These are phyloP conservation scores for Myotis planiceps DNA, from an alignment of 2,797 vertebrate species.

Conservation along the genomic window DNA sequence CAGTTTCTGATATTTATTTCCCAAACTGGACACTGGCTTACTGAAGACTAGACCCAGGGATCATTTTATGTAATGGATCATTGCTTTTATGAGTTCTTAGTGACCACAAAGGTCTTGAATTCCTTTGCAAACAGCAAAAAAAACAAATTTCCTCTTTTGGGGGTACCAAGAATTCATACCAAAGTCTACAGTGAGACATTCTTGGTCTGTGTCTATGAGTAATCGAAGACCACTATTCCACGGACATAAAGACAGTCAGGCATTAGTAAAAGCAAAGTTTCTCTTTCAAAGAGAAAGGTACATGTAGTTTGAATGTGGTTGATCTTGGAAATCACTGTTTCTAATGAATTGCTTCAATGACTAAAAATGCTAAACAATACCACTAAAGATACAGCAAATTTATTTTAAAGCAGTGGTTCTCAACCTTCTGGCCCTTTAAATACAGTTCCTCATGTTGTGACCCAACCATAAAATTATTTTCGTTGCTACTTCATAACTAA, in stretches of 20 bases:
- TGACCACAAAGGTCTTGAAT: conserved; percentile 25
- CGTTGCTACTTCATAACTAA: too few relatives aligned
- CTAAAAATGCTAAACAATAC: neutral
- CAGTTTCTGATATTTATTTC: neutral
- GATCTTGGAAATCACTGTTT: neutral
- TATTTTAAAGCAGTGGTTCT: neutral
- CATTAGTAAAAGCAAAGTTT: neutral
- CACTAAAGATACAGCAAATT: neutral
- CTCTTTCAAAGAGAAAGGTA: neutral
- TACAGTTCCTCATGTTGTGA: too few relatives aligned
- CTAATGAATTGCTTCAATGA: neutral
- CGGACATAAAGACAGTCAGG: neutral
- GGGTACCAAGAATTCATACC: neutral
- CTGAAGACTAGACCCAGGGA: neutral
- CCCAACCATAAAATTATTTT: too few relatives aligned
- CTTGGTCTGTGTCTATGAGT: neutral
- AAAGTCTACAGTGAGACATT: neutral
- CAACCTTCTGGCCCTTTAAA: too few relatives aligned
- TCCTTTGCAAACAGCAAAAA: conserved; percentile 49
- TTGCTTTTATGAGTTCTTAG: conserved; percentile 24
- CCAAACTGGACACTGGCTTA: neutral
- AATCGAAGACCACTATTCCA: neutral
- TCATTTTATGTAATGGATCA: neutral
- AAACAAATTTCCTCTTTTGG: conserved; percentile 2
- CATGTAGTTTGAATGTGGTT: neutral